Evolutionary conservation across 2,888 invertebrate species (phyloP).

Genomic region (Melipona bicolor): DNA sequence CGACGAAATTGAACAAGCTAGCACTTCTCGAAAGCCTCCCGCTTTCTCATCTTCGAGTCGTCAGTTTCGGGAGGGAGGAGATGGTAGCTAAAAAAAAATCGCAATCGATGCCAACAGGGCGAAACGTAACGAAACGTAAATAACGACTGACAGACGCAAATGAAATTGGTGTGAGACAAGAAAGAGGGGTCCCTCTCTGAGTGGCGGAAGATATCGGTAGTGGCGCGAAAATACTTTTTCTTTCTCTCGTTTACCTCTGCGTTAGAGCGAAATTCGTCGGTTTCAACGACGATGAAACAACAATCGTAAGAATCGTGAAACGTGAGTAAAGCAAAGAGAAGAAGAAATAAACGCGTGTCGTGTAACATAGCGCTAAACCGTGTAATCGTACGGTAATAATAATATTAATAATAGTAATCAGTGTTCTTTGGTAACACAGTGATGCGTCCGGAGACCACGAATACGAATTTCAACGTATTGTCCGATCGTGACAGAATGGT

Average conservation of each 20-base stretch:
- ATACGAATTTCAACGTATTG: conserved; percentile 74
- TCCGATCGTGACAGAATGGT: conserved; percentile 81
- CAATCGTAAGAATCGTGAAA: neutral
- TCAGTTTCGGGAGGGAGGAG: neutral
- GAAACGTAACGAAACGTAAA: conserved; percentile 3
- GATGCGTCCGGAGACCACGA: conserved; percentile 80
- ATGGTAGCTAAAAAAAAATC: neutral
- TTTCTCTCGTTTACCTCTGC: neutral
- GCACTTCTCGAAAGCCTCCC: conserved; percentile 9
- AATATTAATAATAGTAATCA: conserved; percentile 64
- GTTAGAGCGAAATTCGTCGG: conserved; percentile 35
- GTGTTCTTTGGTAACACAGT: conserved; percentile 84
- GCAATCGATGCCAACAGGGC: neutral
- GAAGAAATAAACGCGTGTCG: conserved; percentile 52
- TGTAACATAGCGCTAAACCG: conserved; percentile 49
- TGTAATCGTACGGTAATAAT: conserved; percentile 55
- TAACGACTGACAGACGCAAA: neutral
- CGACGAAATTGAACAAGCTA: conserved; percentile 65
- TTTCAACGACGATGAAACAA: conserved; percentile 31
- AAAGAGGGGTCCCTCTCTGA: neutral
- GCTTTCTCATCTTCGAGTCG: conserved; percentile 17
- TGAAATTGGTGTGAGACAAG: neutral
- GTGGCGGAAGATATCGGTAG: neutral
- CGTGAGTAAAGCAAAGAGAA: conserved; percentile 17
- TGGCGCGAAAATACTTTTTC: neutral